Conservation (phyloP, 2,888 invertebrate genomes). For the Rhogogaster chlorosoma region DNA sequence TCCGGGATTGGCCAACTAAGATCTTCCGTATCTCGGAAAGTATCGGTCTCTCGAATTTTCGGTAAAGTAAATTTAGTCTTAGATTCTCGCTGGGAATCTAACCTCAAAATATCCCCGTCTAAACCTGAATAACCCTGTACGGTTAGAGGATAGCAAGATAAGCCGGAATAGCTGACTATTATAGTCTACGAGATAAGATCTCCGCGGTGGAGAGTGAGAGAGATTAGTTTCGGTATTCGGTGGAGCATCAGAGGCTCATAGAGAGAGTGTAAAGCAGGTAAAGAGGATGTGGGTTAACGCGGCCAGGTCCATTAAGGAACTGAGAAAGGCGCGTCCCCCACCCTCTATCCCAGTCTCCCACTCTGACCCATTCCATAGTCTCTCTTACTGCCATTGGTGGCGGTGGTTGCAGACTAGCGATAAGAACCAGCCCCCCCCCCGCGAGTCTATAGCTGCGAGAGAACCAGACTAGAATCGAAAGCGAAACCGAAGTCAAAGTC, state of each 20-base stretch:
- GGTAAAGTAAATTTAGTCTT: no score
- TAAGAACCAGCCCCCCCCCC: not conserved
- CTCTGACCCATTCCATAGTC: not conserved
- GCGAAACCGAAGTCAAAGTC: not conserved
- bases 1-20: no score
- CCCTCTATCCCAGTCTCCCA: not conserved
- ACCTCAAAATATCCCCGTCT: no score
- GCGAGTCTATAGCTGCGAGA: no score
- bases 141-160: not conserved
- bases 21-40: no score
- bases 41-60: no score
- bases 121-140: not conserved
- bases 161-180: not conserved
- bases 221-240: not conserved
- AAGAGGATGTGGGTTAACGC: slow-evolving; percentile 73
- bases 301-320: slow-evolving; percentile 70
- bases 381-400: not conserved
- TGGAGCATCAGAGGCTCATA: not conserved
- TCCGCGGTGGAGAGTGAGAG: not conserved
- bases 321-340: slow-evolving; percentile 58
- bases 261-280: slow-evolving; percentile 43
- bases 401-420: not conserved
- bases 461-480: not conserved
- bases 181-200: not conserved
- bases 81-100: no score